Evolutionary conservation across 37 sponge, comb jelly and placozoan genomes (phyloP).

Genomic region (Chondrosia reniformis): DNA sequence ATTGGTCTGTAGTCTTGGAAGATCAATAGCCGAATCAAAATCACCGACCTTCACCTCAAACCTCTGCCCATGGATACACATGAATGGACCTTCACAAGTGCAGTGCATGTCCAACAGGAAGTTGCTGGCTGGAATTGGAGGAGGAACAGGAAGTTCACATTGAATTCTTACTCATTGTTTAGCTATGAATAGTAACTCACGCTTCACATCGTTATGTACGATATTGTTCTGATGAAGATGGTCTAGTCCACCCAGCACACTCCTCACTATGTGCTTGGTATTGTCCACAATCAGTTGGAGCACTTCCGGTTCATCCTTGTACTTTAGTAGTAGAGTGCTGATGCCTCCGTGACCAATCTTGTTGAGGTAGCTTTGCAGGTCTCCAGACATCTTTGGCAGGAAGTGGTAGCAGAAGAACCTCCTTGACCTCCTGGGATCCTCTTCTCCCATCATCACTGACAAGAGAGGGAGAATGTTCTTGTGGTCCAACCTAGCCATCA

Average conservation of each 20-base stretch:
- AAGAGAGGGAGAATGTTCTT: constrained; percentile 39
- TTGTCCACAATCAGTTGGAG: constrained; percentile 23
- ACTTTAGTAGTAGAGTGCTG: constrained; percentile 3
- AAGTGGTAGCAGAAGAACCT: constrained; percentile 47
- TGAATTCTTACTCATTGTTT: not conserved
- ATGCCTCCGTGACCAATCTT: constrained; percentile 11
- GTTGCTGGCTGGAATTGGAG: not conserved
- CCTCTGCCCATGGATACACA: not conserved
- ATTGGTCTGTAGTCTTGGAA: not conserved
- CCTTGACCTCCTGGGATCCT: constrained; percentile 19
- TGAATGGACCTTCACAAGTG: not conserved
- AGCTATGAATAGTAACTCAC: not conserved
- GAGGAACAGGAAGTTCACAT: not conserved
- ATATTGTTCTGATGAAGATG: constrained; percentile 19
- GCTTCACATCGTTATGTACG: constrained; percentile 45
- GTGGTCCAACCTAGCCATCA: constrained; percentile 29
- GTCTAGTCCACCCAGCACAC: constrained; percentile 10
- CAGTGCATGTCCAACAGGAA: not conserved
- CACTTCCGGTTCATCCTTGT: constrained; percentile 11
- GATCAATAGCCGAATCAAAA: constrained; percentile 36
- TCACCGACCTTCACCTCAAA: constrained; percentile 26
- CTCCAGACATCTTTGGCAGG: constrained; percentile 35
- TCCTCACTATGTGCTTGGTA: constrained; percentile 23
- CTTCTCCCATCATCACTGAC: constrained; percentile 45
- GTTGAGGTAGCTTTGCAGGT: constrained; percentile 8